These are phyloP conservation scores for Podotricha telesiphe DNA, from an alignment of 2,888 invertebrate species.

Conservation along the genomic window DNA sequence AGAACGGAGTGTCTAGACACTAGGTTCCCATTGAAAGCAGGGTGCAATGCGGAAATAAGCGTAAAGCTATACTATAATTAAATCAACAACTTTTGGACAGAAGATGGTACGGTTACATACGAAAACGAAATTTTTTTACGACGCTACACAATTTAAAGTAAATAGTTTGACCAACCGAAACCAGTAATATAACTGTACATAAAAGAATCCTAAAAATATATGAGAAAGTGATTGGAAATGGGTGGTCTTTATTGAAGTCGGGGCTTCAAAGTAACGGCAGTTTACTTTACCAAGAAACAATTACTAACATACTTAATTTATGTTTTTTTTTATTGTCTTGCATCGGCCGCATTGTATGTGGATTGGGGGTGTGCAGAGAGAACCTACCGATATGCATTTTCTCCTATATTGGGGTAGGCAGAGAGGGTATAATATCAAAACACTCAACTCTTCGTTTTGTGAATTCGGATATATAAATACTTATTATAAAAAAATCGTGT, in stretches of 20 bases:
- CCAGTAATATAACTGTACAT: conserved; percentile 27
- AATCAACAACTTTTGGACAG: neutral
- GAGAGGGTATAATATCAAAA: no score
- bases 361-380: neutral
- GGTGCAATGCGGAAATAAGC: no score
- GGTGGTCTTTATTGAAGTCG: conserved; percentile 15
- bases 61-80: neutral
- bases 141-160: neutral
- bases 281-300: conserved; percentile 22
- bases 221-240: conserved; percentile 11
- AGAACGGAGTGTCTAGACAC: no score
- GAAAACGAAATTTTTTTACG: neutral
- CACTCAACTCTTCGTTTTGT: no score
- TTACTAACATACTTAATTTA: neutral
- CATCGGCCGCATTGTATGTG: neutral
- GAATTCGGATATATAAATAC: no score
- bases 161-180: conserved; percentile 8
- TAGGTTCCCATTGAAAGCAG: no score
- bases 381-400: neutral
- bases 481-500: no score
- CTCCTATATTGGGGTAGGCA: no score
- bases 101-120: neutral
- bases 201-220: conserved; percentile 25
- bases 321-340: neutral
- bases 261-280: conserved; percentile 1